These are phyloP conservation scores for Sternotherus odoratus DNA, from an alignment of 2,797 vertebrate genomes.

Conservation along the genomic window DNA sequence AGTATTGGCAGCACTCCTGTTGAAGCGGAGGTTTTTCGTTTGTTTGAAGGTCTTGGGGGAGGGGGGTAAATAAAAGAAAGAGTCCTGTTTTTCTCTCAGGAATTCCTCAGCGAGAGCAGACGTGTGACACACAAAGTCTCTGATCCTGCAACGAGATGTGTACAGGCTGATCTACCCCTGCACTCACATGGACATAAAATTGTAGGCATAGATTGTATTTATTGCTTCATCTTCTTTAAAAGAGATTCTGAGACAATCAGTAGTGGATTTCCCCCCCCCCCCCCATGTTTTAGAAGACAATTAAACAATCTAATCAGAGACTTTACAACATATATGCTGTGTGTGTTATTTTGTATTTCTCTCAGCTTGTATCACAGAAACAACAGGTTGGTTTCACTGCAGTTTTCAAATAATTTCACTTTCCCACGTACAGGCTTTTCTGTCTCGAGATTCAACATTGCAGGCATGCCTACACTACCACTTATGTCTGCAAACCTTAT, in stretches of 20 bases:
- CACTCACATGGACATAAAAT: background rate
- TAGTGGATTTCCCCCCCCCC: background rate
- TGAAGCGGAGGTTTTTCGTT: background rate
- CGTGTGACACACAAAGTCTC: background rate
- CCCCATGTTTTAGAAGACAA: background rate
- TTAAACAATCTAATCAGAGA: background rate
- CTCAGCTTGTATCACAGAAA: background rate
- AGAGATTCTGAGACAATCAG: background rate
- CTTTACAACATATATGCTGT: background rate
- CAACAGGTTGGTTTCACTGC: background rate
- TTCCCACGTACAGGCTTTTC: slow-evolving; percentile 20
- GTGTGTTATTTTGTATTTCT: background rate
- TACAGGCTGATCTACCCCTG: background rate
- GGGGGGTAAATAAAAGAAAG: slow-evolving; percentile 15
- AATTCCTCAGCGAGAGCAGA: slow-evolving; percentile 47
- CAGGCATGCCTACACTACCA: background rate
- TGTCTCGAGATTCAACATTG: slow-evolving; percentile 5
- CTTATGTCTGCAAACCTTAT: background rate
- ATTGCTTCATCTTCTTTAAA: background rate
- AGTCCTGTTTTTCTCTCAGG: background rate
- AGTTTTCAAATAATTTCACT: slow-evolving; percentile 13
- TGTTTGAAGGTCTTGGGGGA: background rate
- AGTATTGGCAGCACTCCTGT: background rate
- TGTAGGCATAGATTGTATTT: background rate
- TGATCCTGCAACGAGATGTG: background rate